Base-by-base conservation (phyloP, 2,888 invertebrate species). In the Sphaerophoria rueppellii region DNA sequence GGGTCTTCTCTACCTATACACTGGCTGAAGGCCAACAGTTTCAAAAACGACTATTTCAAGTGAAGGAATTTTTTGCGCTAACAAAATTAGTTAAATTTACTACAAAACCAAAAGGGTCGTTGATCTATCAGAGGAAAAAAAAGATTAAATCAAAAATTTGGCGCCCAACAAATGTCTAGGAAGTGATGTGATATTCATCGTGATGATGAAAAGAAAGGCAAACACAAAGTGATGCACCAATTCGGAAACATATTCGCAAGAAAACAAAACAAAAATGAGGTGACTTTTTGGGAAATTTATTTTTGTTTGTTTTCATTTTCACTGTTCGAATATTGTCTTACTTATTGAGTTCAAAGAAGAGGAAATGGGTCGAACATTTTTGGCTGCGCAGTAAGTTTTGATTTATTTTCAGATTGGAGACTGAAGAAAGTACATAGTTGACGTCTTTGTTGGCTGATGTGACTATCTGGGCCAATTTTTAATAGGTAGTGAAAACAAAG, bases 21-120 rank as follows among this genome's bases (percentile, higher is more conserved):
- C 37, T 76, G 81, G 81, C 63, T n/a, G 4, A 0, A 14, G 6
- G 65, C 81, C 81, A 81, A 58, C 6, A 71, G 58, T 37, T 80
- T 37, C 7, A 6, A 1, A 40, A 48, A 71, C 61, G 70, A 9
- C 70, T 80, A 69, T 74, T 71, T 63, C 65, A 57, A 75, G 40
- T 57, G 37, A 54, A 57, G 6, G 32, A 63, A 57, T 63, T 75
- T 70, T 57, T 60, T 2, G n/a, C 32, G n/a, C 9, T 48, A 16
- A 4, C 11, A 9, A 9, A 43, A 46, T 43, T 7, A 73, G 69
- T 34, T 73, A 46, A 57, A 75, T 70, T 55, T 50, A 71, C 46
- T 75, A 63, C 24, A 14, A 58, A 9, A 24, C 24, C 24, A 24
- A 58, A 71, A 76, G 71, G 76, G 76, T 81, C 81, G 60, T 76